Base-by-base conservation (phyloP, 2,113 vertebrate species). In the Melanotaenia duboulayi region DNA sequence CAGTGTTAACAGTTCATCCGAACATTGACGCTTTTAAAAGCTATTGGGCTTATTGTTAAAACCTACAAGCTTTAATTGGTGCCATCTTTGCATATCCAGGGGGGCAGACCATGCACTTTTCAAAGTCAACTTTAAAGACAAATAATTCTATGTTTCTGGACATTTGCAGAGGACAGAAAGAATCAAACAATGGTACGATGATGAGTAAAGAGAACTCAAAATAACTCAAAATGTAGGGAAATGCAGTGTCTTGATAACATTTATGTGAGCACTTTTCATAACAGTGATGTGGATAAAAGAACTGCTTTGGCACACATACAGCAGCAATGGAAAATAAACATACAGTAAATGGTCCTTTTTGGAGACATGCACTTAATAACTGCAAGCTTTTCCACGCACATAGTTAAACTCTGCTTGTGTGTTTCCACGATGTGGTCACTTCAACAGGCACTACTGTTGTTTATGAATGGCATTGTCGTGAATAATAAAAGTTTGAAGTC, bases 11-110 rank as follows among this genome's bases (percentile, higher is more conserved):
- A 81, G 63, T 70, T 83, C 64, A 74, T 63, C 23, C 76, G 63
- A 63, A 70, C 35, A n/a, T 52, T 49, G 71, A 62, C 55, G 65
- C 14, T 66, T 83, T 84, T 74, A 74, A 88, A 85, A 83, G 82
- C 71, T 40, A 59, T 60, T 3, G 57, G 61, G 69, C 46, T 35
- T 50, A 56, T 49, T 44, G 23, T 63, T 76, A 81, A 80, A 79
- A 65, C 64, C 62, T 73, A 62, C 44, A 67, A 42, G 57, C 51
- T 74, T 58, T 70, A 22, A 64, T 37, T 12, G 0, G 52, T 46
- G 60, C 64, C 57, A 57, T 64, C 17, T 61, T 48, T 56, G 55
- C 67, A 76, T 73, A 52, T 80, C 25, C 32, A 54, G 17, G 7
- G 24, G 28, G 2, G 16, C 14, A 37, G 28, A 28, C 44, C 63